phyloP scores from a whole-genome alignment of 53 echinoderm and acorn worm species.

The Paelopatides confundens region DNA sequence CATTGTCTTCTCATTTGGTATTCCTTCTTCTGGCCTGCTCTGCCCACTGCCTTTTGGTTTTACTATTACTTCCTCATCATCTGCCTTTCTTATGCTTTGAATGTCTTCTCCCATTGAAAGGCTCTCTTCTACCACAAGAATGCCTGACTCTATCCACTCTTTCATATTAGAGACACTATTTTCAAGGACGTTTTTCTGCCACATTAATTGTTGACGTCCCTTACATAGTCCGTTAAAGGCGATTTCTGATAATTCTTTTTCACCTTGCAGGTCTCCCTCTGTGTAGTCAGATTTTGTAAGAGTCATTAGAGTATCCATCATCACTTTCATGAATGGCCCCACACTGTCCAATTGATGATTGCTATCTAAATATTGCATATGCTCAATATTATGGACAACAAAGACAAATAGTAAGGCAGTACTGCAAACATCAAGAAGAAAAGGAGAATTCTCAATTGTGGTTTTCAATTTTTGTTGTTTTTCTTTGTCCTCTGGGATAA shows the following conservation, averaged over 20 bases:
- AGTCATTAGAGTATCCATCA: not conserved
- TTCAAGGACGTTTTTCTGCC: not conserved
- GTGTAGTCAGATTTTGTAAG: not conserved
- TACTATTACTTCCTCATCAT: not conserved
- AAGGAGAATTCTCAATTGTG: no score
- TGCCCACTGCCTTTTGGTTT: not conserved
- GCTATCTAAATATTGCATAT: not conserved
- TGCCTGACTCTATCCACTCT: not conserved
- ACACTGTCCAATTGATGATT: not conserved
- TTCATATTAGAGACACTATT: not conserved
- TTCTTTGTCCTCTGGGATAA: no score
- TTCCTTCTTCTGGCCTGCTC: no score
- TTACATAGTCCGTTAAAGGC: constrained; percentile 21
- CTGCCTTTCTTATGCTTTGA: no score
- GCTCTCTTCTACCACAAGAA: constrained; percentile 11
- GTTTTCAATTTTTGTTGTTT: no score
- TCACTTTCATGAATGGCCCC: not conserved
- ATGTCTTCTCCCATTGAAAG: no score
- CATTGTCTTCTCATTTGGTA: no score
- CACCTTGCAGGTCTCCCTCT: not conserved
- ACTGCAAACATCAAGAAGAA: not conserved
- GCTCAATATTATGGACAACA: constrained; percentile 4
- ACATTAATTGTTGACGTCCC: not conserved
- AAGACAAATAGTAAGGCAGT: not conserved
- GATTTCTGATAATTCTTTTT: not conserved